phyloP scores from a whole-genome alignment of 2,113 vertebrate genomes.

The Thunnus thynnus region DNA sequence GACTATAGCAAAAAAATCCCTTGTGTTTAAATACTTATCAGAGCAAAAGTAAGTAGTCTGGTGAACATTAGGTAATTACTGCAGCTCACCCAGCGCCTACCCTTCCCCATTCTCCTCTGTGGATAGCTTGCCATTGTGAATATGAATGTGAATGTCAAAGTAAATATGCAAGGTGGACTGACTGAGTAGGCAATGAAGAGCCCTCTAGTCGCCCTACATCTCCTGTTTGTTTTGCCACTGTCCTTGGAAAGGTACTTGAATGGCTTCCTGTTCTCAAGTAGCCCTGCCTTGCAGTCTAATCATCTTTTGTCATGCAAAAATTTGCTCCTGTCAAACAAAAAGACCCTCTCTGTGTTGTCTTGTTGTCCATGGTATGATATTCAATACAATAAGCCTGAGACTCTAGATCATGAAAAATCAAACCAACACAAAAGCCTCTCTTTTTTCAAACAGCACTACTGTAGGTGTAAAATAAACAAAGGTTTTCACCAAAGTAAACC shows the following conservation, averaged over 20 bases:
- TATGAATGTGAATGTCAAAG: slow-evolving; percentile 61
- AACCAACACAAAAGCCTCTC: neutral
- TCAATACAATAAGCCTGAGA: slow-evolving; percentile 16
- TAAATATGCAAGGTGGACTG: slow-evolving; percentile 69
- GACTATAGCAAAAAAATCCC: neutral
- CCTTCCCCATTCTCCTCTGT: neutral
- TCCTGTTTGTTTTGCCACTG: slow-evolving; percentile 74
- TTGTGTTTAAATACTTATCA: neutral
- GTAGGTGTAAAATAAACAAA: slow-evolving; percentile 2
- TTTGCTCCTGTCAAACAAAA: slow-evolving; percentile 65
- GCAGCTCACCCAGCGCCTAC: slow-evolving; percentile 5
- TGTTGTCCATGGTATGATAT: slow-evolving; percentile 24
- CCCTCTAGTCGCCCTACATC: slow-evolving; percentile 58
- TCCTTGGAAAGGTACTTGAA: slow-evolving; percentile 65
- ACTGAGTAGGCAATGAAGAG: slow-evolving; percentile 62
- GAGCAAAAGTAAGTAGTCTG: neutral
- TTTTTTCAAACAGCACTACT: neutral
- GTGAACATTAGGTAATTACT: slow-evolving; percentile 34
- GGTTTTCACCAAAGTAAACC: neutral
- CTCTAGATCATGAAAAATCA: slow-evolving; percentile 4
- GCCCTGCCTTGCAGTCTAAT: slow-evolving; percentile 53
- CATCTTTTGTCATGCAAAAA: slow-evolving; percentile 78
- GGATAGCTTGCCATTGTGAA: slow-evolving; percentile 43
- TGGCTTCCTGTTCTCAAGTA: slow-evolving; percentile 67
- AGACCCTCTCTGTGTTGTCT: slow-evolving; percentile 16